Base-by-base conservation (phyloP, 2,888 invertebrate genomes). In the Torymus tubicola region DNA sequence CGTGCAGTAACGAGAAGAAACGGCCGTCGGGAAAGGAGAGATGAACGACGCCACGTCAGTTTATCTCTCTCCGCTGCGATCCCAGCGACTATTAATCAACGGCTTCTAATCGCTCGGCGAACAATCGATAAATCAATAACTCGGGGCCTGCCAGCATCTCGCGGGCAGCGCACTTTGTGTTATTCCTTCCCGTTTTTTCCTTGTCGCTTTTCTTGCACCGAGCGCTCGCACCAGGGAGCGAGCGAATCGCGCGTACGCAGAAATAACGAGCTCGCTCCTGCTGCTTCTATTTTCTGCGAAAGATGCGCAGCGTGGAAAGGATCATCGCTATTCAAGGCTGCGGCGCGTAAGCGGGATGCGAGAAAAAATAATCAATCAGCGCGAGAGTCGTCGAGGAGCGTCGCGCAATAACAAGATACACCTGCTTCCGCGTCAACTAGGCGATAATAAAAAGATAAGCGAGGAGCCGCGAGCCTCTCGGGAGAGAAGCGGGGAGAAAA, bases 71-170 rank as follows among this genome's bases (percentile, higher is more conserved):
- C 72, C 12, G 12, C 72, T 78, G 78, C 84, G 84, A 24, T 52
- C 31, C 50, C 85, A 86, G 85, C 84, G 85, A 84, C 87, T 86
- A 88, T 88, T 88, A 88, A 88, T 88, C 88, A 88, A 86, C 85
- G 84, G 84, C 84, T 86, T 86, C 86, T 87, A 85, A 87, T 86
- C 87, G 84, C 83, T 86, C 78, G 85, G 84, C 84, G 83, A 85
- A 84, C 85, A 82, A 86, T 87, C 87, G 85, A 88, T 88, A 87
- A 88, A 88, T 88, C 88, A 88, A 87, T 87, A 87, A 85, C 86
- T 86, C 85, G 85, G 86, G 85, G 18, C 13, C 60, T 68, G 72
- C 55, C 76, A 70, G 21, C 31, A 55, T 21, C 63, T 63, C 69
- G 53, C 68, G 60, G 11, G 50, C 61, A 21, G 13, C n/a, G 42